Evolutionary conservation across 2,113 vertebrate genomes (phyloP), one percentile per base, ranked within the genome.

Genomic region (Leucoraja erinaceus): DNA sequence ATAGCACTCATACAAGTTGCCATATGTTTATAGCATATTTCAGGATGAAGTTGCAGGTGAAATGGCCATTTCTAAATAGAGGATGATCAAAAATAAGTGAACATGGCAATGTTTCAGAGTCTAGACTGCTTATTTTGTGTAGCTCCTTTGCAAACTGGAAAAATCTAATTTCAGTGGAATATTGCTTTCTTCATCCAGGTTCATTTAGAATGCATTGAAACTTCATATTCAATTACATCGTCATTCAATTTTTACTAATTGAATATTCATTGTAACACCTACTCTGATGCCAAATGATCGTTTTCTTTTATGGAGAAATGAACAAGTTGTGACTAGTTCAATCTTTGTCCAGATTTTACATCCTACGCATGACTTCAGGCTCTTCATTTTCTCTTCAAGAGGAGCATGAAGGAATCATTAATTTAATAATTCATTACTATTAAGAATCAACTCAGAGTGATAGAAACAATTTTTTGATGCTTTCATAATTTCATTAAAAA

Each of bases 181-280:
- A 72, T 91, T 91, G 90, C 66, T 91, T 91, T 72, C 68, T 72
- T 38, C 72, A 91, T 91, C 90, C 68, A 74, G 90, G 66, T 74
- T 91, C 90, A 91, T 91, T 91, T 91, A 91, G 90, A 91, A 91
- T 91, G 90, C 90, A 72, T 91, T 72, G 66, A 91, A 91, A 91
- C 90, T 91, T 91, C 90, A 91, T 70, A 91, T 91, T 72, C 90
- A 91, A 91, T 91, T 91, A 91, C 20, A 54, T 91, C 90, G 31
- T 74, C 47, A 91, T 91, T 91, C 90, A 91, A 72, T 70, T 91
- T 72, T 91, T 91, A 74, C 90, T 70, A 91, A 91, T 70, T 91
- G 90, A 72, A 72, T 91, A 91, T 91, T 70, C 90, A 91, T 91
- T 91, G 90, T 91, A 91, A 91, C 63, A 91, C 68, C 90, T 91